A percentile compares a stretch with the other conserved stretches of the same genome.
These are phyloP conservation scores for Okamejei kenojei DNA, from an alignment of 2,797 vertebrate genomes.

Conservation along the genomic window DNA sequence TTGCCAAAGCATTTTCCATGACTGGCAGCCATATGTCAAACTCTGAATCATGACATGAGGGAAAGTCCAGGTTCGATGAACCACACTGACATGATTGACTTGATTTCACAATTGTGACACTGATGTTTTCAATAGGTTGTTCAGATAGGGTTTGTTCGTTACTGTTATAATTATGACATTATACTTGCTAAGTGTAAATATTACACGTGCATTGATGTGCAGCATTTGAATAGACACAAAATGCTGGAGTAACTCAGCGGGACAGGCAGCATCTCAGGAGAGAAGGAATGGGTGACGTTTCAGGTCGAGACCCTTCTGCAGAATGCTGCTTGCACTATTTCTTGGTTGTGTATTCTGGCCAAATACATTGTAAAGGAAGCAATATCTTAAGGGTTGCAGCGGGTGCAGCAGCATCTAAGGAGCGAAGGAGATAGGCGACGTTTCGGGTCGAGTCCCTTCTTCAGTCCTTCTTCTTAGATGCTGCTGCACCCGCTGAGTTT, in stretches of 20 bases:
- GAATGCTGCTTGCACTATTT: background rate
- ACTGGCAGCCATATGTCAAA: background rate
- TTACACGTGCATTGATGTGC: background rate
- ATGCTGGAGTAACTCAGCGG: too few relatives aligned
- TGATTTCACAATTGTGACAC: background rate
- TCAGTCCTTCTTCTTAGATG: too few relatives aligned
- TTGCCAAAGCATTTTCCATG: background rate
- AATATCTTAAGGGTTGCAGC: background rate
- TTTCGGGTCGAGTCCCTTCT: too few relatives aligned
- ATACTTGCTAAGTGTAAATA: background rate
- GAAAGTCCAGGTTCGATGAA: background rate
- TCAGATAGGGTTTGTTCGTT: background rate
- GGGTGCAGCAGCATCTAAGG: too few relatives aligned
- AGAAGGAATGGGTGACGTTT: too few relatives aligned
- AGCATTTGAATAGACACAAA: too few relatives aligned
- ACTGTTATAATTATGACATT: background rate
- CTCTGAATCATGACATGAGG: too few relatives aligned
- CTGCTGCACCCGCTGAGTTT: too few relatives aligned
- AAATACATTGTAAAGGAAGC: background rate
- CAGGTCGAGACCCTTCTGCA: too few relatives aligned
- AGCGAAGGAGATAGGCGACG: too few relatives aligned
- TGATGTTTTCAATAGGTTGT: background rate
- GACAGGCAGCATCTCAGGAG: too few relatives aligned
- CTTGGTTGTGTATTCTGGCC: background rate
- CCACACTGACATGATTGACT: background rate